Conservation (phyloP, 2,888 invertebrate species). For the Erannis defoliaria region DNA sequence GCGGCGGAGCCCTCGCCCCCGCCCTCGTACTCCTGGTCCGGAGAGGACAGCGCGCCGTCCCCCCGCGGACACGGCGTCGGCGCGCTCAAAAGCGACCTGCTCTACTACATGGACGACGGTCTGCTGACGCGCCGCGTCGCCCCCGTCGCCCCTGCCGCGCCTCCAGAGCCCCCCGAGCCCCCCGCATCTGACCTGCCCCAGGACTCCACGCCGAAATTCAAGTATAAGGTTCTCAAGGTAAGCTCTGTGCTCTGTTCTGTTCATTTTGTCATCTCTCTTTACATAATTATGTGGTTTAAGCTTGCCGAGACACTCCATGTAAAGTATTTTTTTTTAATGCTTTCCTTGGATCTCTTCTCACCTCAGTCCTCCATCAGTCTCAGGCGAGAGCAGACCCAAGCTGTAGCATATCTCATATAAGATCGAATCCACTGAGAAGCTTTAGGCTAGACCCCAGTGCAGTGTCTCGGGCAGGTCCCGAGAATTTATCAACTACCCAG, state of each 20-base stretch:
- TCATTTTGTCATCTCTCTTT: not conserved
- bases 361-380: too few relatives aligned
- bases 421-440: too few relatives aligned
- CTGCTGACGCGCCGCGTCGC: slow-evolving; percentile 13
- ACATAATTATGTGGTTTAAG: not conserved
- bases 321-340: too few relatives aligned
- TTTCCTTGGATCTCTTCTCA: too few relatives aligned
- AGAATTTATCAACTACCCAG: too few relatives aligned
- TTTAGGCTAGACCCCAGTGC: too few relatives aligned
- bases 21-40: not conserved
- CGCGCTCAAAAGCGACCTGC: slow-evolving; percentile 49
- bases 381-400: too few relatives aligned
- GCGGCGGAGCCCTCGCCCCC: not conserved
- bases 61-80: too few relatives aligned
- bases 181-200: not conserved
- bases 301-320: too few relatives aligned
- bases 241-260: not conserved
- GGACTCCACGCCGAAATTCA: slow-evolving; percentile 41
- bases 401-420: too few relatives aligned
- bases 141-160: not conserved
- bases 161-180: not conserved
- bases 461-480: too few relatives aligned
- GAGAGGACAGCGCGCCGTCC: not conserved
- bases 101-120: slow-evolving; percentile 50
- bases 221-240: slow-evolving; percentile 60